phyloP scores from a whole-genome alignment of 2,888 invertebrate genomes.

The Phyllotreta cruciferae region DNA sequence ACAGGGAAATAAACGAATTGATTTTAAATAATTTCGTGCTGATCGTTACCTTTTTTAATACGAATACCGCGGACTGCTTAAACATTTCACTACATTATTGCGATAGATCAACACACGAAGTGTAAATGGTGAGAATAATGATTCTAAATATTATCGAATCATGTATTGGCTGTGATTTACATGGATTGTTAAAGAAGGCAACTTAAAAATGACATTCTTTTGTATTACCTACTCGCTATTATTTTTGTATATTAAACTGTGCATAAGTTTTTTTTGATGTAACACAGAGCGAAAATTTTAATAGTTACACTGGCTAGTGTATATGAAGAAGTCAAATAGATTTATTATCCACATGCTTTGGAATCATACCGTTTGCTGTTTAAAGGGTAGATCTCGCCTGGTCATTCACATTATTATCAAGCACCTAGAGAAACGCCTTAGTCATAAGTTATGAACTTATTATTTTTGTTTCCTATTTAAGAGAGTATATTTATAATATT shows the following conservation, averaged over 20 bases:
- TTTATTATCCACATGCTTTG: too few species aligned
- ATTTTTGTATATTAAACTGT: too few species aligned
- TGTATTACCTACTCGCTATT: too few species aligned
- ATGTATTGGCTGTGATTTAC: too few species aligned
- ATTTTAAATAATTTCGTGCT: neutral
- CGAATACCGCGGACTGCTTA: neutral
- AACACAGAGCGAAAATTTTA: constrained; percentile 1
- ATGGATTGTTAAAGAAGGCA: too few species aligned
- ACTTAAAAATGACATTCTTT: too few species aligned
- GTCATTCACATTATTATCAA: constrained; percentile 46
- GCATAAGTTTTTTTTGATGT: neutral
- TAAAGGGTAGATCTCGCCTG: constrained; percentile 14
- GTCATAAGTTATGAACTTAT: constrained; percentile 68
- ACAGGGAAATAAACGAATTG: neutral
- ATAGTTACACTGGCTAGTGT: too few species aligned
- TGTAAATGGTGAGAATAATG: too few species aligned
- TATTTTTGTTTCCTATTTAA: constrained; percentile 68
- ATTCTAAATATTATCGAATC: too few species aligned
- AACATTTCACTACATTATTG: neutral
- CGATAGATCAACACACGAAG: too few species aligned
- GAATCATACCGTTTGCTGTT: neutral
- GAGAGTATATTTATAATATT: constrained; percentile 69
- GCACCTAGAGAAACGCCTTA: constrained; percentile 57
- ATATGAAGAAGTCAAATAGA: too few species aligned
- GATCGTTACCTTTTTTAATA: neutral